Percentiles rank a stretch among this genome's conserved stretches.
These are phyloP conservation scores for Sceliomorpha sp. DNA, from an alignment of 2,888 invertebrate species.

Conservation along the genomic window DNA sequence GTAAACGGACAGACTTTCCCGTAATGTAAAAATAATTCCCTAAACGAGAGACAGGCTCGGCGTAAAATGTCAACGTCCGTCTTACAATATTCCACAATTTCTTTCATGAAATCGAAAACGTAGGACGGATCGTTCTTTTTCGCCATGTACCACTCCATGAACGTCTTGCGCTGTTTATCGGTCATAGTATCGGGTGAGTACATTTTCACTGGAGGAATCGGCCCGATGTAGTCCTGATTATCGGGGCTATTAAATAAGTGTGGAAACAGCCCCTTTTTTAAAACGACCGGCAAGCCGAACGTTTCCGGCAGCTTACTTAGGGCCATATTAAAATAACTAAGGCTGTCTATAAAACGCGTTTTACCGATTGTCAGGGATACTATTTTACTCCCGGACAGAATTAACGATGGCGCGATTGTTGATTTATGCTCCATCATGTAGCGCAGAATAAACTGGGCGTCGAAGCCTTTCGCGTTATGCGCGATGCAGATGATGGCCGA, in stretches of 20 bases:
- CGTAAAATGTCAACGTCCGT: too few relatives aligned
- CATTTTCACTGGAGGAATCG: slow-evolving; percentile 29
- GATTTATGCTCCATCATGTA: not conserved
- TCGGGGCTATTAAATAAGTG: slow-evolving; percentile 54
- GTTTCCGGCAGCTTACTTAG: slow-evolving; percentile 60
- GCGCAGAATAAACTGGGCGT: slow-evolving; percentile 19
- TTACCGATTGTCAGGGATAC: slow-evolving; percentile 42
- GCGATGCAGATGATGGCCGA: slow-evolving; percentile 41
- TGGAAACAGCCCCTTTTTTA: slow-evolving; percentile 53
- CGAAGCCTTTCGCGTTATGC: slow-evolving; percentile 25
- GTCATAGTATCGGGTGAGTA: slow-evolving; percentile 48
- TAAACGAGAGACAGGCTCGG: too few relatives aligned
- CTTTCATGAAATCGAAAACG: too few relatives aligned
- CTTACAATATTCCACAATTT: too few relatives aligned
- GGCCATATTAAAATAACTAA: slow-evolving; percentile 65
- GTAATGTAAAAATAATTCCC: too few relatives aligned
- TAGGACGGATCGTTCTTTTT: too few relatives aligned
- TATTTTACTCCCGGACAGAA: slow-evolving; percentile 56
- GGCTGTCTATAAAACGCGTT: slow-evolving; percentile 58
- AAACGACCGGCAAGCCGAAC: slow-evolving; percentile 54
- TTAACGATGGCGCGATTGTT: slow-evolving; percentile 31
- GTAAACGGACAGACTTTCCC: too few relatives aligned
- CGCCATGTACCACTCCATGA: too few relatives aligned
- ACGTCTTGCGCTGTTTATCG: too few relatives aligned
- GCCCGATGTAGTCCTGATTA: slow-evolving; percentile 50